Conservation (phyloP, 2,797 vertebrate species). For the Hydrolagus colliei region DNA sequence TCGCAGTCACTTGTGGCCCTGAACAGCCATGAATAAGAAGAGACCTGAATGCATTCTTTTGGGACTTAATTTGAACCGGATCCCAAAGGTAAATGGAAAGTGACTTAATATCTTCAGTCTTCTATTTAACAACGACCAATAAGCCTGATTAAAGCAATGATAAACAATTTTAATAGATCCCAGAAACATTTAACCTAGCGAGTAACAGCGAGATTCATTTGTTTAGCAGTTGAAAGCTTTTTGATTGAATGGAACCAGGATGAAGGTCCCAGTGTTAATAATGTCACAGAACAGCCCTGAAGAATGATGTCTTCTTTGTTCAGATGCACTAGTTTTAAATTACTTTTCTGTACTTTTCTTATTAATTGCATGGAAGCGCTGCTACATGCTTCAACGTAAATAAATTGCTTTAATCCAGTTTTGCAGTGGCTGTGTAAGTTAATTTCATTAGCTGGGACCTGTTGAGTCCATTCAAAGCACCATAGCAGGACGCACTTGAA, state of each 20-base stretch:
- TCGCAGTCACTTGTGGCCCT: constrained; percentile 3
- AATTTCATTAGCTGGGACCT: constrained; percentile 98
- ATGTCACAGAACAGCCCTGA: constrained; percentile 50
- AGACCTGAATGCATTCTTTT: neutral
- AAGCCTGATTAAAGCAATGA: constrained; percentile 21
- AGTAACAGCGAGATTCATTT: constrained; percentile 20
- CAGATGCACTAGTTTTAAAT: constrained; percentile 43
- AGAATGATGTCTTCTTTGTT: constrained; percentile 45
- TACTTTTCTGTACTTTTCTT: constrained; percentile 53
- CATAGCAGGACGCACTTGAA: constrained; percentile 86
- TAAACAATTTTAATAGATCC: constrained; percentile 16
- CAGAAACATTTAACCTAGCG: constrained; percentile 20
- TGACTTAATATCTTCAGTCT: neutral
- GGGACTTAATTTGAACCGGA: neutral
- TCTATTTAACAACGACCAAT: constrained; percentile 5
- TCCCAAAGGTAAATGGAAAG: constrained; percentile 16
- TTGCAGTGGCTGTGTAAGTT: constrained; percentile 81
- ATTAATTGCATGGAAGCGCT: constrained; percentile 85
- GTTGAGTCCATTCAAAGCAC: constrained; percentile 88
- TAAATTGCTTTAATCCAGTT: constrained; percentile 97
- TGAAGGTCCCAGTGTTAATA: constrained; percentile 52
- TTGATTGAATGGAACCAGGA: constrained; percentile 47
- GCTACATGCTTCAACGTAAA: constrained; percentile 94
- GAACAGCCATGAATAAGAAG: neutral
- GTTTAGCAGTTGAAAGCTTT: constrained; percentile 31